Base-by-base conservation (phyloP, 2,113 vertebrate species). In the Balaeniceps rex region DNA sequence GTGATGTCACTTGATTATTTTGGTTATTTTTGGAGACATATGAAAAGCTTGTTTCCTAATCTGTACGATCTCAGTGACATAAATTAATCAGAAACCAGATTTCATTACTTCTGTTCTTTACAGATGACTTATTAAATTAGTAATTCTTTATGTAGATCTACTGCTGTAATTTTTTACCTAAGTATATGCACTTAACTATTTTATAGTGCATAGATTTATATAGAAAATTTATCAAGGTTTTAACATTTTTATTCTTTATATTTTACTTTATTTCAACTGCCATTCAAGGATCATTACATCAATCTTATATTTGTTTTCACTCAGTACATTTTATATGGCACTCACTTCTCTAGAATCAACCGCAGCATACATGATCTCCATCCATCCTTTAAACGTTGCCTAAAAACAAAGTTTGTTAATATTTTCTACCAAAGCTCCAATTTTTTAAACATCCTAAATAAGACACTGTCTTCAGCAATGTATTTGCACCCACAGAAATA, bases 381-480 rank as follows among this genome's bases (percentile, higher is more conserved):
- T 98, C 98, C 98, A 99, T 91, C 98, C 98, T 96, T 99, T 99
- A 97, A 98, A 99, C 2, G 98, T 99, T 71, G 98, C 98, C 98
- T 99, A 90, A 71, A 97, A 98, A 92, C 24, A 96, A 74, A 94
- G 81, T 83, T 88, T 58, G 79, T 92, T 97, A 88, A 65, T 80
- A 90, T 82, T 91, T 82, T 95, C 68, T 75, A 25, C 66, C 28
- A 95, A 85, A 46, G 7, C 22, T 76, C 80, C 24, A 57, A 55
- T 79, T 57, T 83, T 93, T 21, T 64, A 25, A 92, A 64, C 23
- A 66, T 66, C 85, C 51, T 61, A 78, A 86, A 93, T 23, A 87
- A 87, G 88, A 28, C 13, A 60, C 11, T 64, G 14, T 88, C 31
- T 88, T 71, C 28, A 61, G 33, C 65, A 82, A 84, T 18, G 12